Evolutionary conservation across 2,888 invertebrate genomes (phyloP).

Genomic region (Hyles lineata): DNA sequence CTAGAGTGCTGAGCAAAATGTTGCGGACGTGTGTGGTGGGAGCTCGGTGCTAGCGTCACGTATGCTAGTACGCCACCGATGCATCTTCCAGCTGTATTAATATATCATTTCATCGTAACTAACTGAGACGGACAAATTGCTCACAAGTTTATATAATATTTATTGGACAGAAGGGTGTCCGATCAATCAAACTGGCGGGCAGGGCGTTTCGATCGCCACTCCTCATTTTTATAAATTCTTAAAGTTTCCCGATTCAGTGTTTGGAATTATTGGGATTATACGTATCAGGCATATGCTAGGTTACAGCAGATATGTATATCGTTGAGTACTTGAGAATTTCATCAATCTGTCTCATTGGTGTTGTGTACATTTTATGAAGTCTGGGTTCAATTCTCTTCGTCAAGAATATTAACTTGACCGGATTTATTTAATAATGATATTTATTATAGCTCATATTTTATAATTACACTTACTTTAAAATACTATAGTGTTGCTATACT

Average conservation of each 20-base stretch:
- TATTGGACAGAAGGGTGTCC: constrained; percentile 72
- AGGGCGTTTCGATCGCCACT: constrained; percentile 3
- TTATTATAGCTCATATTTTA: no score
- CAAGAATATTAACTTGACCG: no score
- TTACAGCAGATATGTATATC: no score
- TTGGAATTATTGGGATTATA: no score
- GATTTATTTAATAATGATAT: no score
- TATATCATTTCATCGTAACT: constrained; percentile 77
- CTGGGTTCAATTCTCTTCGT: no score
- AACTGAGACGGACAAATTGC: constrained; percentile 76
- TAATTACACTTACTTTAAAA: no score
- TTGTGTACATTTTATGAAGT: no score
- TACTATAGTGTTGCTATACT: no score
- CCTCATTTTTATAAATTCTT: constrained; percentile 13
- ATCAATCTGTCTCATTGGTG: no score
- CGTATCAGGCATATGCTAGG: no score
- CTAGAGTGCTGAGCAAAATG: not conserved
- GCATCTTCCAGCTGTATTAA: constrained; percentile 66
- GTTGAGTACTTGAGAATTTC: no score
- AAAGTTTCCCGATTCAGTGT: not conserved
- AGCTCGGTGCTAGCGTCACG: constrained; percentile 18
- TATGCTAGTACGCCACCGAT: constrained; percentile 43
- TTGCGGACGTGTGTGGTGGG: not conserved
- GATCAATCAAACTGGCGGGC: constrained; percentile 67
- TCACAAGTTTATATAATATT: constrained; percentile 77